Conservation (phyloP, 2,888 invertebrate genomes). For the Campaea margaritaria region DNA sequence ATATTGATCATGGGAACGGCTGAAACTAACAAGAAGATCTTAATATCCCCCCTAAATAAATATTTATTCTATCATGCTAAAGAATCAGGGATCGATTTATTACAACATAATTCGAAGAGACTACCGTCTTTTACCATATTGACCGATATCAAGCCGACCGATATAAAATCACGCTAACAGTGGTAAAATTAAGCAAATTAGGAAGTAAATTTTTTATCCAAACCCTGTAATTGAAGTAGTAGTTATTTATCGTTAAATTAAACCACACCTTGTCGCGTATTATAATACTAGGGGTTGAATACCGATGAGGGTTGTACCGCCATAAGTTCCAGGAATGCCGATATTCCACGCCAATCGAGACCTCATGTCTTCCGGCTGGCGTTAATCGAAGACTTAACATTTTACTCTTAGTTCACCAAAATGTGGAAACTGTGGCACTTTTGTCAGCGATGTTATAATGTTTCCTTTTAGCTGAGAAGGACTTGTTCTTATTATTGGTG, state of each 20-base stretch:
- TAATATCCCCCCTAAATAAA: too few species aligned
- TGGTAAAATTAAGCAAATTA: not conserved
- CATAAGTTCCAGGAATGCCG: slow-evolving; percentile 13
- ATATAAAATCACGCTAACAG: too few species aligned
- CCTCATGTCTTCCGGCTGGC: slow-evolving; percentile 5
- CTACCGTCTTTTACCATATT: too few species aligned
- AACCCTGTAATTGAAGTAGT: not conserved
- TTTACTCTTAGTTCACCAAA: not conserved
- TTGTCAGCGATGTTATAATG: too few species aligned
- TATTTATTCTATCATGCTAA: too few species aligned
- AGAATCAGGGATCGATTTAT: too few species aligned
- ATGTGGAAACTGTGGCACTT: not conserved
- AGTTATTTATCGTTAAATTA: slow-evolving; percentile 9
- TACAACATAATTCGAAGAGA: too few species aligned
- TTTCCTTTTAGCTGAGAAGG: too few species aligned
- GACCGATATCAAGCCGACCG: too few species aligned
- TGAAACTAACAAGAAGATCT: too few species aligned
- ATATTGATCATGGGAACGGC: too few species aligned
- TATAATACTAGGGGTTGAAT: slow-evolving; percentile 19
- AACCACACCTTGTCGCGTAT: slow-evolving; percentile 5
- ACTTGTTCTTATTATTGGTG: too few species aligned
- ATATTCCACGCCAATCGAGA: slow-evolving; percentile 7
- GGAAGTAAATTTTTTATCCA: not conserved
- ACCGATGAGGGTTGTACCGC: slow-evolving; percentile 15
- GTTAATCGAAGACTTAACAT: slow-evolving; percentile 8